Conservation (phyloP, 1,140 invertebrate genomes). For the Drosophila repletoides region DNA sequence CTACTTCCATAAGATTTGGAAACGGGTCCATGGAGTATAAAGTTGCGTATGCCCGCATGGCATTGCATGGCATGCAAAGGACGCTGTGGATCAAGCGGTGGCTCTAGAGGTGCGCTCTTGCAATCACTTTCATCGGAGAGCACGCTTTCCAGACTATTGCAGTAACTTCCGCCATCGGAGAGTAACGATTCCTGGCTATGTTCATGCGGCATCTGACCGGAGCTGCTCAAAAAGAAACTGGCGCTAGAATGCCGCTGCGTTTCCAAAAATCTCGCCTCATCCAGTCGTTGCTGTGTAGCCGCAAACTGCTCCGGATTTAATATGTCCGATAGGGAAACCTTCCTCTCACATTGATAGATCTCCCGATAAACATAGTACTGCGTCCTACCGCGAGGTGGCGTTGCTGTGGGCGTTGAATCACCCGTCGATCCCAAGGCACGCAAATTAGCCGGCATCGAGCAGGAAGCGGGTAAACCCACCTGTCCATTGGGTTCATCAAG, state of each 20-base stretch:
- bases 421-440: conserved; percentile 52
- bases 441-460: conserved; percentile 67
- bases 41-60: conserved; percentile 74
- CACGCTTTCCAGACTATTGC: conserved; percentile 90
- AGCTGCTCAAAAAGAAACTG: conserved; percentile 85
- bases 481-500: conserved; percentile 79
- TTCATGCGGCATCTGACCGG: conserved; percentile 70
- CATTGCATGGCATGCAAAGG: conserved; percentile 54
- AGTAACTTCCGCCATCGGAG: conserved; percentile 86
- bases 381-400: conserved; percentile 83
- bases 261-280: conserved; percentile 77
- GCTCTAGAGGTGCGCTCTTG: conserved; percentile 89
- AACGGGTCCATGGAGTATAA: conserved; percentile 73
- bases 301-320: conserved; percentile 68
- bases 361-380: conserved; percentile 89
- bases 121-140: conserved; percentile 91
- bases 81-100: conserved; percentile 84
- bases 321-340: conserved; percentile 80
- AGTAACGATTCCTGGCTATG: conserved; percentile 89
- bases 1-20: conserved; percentile 86
- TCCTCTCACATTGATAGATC: conserved; percentile 75
- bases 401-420: conserved; percentile 53
- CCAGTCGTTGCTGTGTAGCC: conserved; percentile 55
- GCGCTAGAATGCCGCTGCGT: conserved; percentile 85
- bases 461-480: conserved; percentile 48